A percentile compares a stretch with the other conserved stretches of the same genome.
These are phyloP conservation scores for Phenganax marumi DNA, from an alignment of 92 coral and sea anemone species.

Conservation along the genomic window DNA sequence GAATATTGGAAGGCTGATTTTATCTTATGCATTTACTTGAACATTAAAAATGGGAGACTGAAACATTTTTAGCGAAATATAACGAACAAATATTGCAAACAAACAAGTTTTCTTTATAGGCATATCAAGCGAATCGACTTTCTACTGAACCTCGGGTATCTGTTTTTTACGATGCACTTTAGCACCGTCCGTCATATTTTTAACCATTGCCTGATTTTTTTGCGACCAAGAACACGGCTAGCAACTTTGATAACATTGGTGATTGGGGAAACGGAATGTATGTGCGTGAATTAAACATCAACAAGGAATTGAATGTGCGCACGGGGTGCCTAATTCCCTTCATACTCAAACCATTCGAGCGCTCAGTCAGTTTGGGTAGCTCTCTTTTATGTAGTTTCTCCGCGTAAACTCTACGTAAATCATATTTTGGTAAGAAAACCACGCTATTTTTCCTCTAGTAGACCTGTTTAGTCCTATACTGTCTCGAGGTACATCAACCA, in stretches of 20 bases:
- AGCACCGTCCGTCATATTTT: background rate
- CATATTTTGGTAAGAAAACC: conserved; percentile 14
- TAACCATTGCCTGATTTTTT: background rate
- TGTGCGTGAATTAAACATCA: background rate
- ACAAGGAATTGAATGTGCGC: conserved; percentile 3
- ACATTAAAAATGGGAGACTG: too few species aligned
- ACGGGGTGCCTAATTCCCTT: conserved; percentile 35
- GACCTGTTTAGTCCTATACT: background rate
- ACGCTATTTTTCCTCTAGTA: background rate
- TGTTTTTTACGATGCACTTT: background rate
- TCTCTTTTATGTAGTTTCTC: background rate
- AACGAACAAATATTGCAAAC: background rate
- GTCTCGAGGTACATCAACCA: background rate
- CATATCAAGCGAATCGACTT: background rate
- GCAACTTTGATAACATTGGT: background rate
- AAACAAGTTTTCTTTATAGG: background rate
- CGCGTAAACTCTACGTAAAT: background rate
- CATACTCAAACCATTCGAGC: conserved; percentile 18
- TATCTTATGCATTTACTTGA: too few species aligned
- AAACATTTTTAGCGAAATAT: background rate
- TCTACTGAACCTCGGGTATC: background rate
- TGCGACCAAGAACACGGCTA: background rate
- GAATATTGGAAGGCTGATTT: too few species aligned
- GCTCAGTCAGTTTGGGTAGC: background rate
- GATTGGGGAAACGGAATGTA: conserved; percentile 1